Base-by-base conservation (phyloP, 64 coral and sea anemone species). In the Pocillopora damicornis region DNA sequence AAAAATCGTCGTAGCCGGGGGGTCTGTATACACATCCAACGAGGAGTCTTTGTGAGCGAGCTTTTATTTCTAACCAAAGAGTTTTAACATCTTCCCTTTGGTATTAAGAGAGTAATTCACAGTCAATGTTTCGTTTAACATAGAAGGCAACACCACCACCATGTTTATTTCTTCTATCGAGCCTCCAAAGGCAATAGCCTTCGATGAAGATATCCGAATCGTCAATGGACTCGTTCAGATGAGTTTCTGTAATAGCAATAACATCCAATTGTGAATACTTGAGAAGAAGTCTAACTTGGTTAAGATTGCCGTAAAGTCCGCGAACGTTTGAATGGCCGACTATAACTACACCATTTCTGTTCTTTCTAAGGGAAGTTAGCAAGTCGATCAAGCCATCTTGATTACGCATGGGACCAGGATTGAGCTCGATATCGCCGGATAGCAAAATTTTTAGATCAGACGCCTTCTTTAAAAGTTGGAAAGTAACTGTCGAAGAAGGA, bases 401-500 rank as follows among this genome's bases (percentile, higher is more conserved):
- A n/a, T 75, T 23, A 23, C 74, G 20, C 42, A 2, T 75, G 74
- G 5, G n/a, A 23, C 74, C 74, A 75, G 74, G 74, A 23, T 75
- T 75, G 5, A 75, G 74, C 74, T 75, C 74, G 74, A 75, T 75
- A 75, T 75, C 74, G 6, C 74, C 74, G 22, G 74, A 75, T 5
- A 75, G 74, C 6, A 75, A 75, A 4, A 75, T 75, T 75, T 75
- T 75, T 6, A 1, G n/a, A 6, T 9, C 74, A 75, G 74, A 75
- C 74, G 74, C 5, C n/a, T 5, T 75, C 74, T 75, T 75, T 23
- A 75, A 25, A 23, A 75, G 74, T 5, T 75, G 74, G n/a, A 75
- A 75, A 75, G 74, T 15, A 75, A 23, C 74, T 75, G 74, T 75
- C n/a, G 74, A 75, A 75, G 74, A 75, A n/a, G 74, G 6, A 75